These are phyloP conservation scores for Alfaro cultratus DNA, from an alignment of 2,797 vertebrate species.

Conservation along the genomic window DNA sequence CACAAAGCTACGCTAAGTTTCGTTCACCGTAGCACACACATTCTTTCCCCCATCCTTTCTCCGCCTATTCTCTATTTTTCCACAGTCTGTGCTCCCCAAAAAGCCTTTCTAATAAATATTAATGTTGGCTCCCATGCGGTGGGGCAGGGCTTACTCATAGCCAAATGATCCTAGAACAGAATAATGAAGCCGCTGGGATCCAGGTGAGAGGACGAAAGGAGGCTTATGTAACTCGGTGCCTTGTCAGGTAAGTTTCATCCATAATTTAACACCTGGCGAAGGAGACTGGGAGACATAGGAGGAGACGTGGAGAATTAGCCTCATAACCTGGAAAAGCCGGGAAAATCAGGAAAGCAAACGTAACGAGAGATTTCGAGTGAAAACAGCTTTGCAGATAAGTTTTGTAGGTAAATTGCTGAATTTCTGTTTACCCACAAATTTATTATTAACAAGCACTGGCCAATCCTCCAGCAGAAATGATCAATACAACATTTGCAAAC, in stretches of 20 bases:
- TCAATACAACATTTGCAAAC: conserved; percentile 47
- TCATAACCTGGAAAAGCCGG: conserved; percentile 59
- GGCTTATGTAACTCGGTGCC: conserved; percentile 71
- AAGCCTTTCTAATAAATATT: conserved; percentile 72
- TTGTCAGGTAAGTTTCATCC: conserved; percentile 74
- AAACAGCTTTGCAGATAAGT: conserved; percentile 35
- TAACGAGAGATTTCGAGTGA: conserved; percentile 48
- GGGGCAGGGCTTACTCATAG: conserved; percentile 70
- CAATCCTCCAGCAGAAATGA: conserved; percentile 22
- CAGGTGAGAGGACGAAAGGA: conserved; percentile 73
- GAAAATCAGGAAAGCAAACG: conserved; percentile 53
- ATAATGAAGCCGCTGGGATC: conserved; percentile 78
- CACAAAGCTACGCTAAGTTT: conserved; percentile 15
- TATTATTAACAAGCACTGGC: conserved; percentile 9
- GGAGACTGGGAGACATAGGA: conserved; percentile 62
- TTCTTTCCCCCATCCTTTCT: conserved; percentile 15
- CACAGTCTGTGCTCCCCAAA: conserved; percentile 37
- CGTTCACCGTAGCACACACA: neutral
- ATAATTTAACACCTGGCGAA: conserved; percentile 71
- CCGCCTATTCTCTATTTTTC: conserved; percentile 26
- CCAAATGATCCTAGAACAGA: conserved; percentile 76
- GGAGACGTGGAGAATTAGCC: conserved; percentile 70
- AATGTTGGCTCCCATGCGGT: conserved; percentile 62
- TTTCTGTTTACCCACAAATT: conserved; percentile 44
- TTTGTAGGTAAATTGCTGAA: conserved; percentile 32